Evolutionary conservation across 2,113 vertebrate genomes (phyloP).

Genomic region (Bolborhynchus lineola): DNA sequence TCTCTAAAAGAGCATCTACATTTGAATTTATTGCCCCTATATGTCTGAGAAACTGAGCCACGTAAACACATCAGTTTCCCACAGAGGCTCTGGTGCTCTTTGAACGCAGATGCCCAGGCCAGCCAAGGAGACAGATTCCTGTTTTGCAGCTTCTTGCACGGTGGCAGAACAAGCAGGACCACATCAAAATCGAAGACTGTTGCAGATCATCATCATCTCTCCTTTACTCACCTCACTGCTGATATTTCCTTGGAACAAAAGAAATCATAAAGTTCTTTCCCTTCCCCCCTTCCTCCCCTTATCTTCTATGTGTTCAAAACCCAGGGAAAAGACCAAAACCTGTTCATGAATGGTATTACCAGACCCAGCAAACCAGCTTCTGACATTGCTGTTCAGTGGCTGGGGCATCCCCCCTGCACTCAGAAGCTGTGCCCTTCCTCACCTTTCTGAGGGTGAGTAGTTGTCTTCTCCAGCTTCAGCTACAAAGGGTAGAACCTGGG

Average conservation of each 20-base stretch:
- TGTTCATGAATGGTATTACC: background rate
- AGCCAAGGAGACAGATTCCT: background rate
- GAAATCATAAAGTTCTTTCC: background rate
- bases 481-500: background rate
- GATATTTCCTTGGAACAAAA: slow-evolving; percentile 32
- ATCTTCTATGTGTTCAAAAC: background rate
- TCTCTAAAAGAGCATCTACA: background rate
- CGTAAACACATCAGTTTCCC: background rate
- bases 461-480: background rate
- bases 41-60: background rate
- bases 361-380: background rate
- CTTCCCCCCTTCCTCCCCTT: background rate
- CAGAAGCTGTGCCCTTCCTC: background rate
- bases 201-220: slow-evolving; percentile 19
- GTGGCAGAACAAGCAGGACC: background rate
- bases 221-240: slow-evolving; percentile 10
- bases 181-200: background rate
- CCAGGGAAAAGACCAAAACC: background rate
- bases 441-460: background rate
- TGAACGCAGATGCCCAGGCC: background rate
- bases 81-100: background rate
- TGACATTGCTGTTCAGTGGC: background rate
- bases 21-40: slow-evolving; percentile 5
- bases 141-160: background rate
- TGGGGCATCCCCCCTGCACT: background rate